A percentile compares a stretch with the other conserved stretches of the same genome.
Conservation (phyloP, 2,113 vertebrate genomes). For the Phainopepla nitens region DNA sequence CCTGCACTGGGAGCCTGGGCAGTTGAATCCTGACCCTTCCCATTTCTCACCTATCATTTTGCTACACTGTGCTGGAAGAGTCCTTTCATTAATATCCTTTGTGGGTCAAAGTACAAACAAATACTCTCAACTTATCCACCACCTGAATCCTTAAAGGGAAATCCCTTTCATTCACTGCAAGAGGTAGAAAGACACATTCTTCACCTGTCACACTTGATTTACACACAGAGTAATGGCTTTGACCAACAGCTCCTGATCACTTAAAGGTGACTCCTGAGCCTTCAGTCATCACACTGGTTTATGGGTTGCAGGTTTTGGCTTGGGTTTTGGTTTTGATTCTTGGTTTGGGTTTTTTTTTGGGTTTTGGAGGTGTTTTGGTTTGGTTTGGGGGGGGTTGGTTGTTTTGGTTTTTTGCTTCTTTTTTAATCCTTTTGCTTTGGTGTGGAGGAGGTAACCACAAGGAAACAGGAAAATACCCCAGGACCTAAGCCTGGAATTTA, state of each 20-base stretch:
- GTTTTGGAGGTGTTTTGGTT: background rate
- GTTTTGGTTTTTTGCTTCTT: background rate
- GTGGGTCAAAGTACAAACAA: background rate
- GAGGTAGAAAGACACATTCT: rapidly evolving
- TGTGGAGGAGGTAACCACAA: background rate
- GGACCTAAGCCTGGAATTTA: background rate
- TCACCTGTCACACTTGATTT: background rate
- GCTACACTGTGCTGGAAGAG: background rate
- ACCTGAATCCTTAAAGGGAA: background rate
- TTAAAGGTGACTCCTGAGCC: background rate
- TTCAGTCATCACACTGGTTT: background rate
- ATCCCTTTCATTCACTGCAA: background rate
- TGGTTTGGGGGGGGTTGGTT: background rate
- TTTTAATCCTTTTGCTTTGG: background rate
- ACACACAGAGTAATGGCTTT: rapidly evolving
- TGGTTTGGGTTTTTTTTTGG: background rate
- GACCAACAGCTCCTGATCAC: background rate
- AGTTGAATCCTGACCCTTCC: background rate
- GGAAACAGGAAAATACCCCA: background rate
- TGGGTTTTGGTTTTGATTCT: background rate
- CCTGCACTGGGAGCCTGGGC: too few species aligned
- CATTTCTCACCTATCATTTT: background rate
- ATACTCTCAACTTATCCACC: background rate
- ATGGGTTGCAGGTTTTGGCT: background rate
- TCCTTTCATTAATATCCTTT: background rate